Base-by-base conservation (phyloP, 2,888 invertebrate species). In the Salpingus planirostris region DNA sequence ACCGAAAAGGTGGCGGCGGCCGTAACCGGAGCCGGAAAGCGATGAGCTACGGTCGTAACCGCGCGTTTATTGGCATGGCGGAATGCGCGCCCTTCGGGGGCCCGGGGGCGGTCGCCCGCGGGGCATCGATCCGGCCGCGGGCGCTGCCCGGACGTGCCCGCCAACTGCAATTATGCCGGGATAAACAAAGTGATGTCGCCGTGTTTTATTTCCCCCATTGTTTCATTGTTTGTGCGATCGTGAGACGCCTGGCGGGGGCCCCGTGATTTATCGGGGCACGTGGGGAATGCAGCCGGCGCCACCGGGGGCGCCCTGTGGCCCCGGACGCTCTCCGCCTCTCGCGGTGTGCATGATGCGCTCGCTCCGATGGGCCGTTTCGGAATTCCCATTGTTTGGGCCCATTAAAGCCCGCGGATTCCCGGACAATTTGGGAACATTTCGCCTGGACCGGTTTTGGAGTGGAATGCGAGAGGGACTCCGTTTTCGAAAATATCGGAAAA, bases 201-300 rank as follows among this genome's bases (percentile, higher is more conserved):
- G 57, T 60, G 60, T 63, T 64, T 62, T 62, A 63, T 65, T 63
- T 60, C 58, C 62, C 62, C 63, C 50, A 64, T 63, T 65, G 64
- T 64, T 63, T 64, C 63, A 64, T 63, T 63, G 64, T 64, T 60
- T 61, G 59, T 54, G 55, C 44, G 53, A 54, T 55, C 57, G 57
- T 58, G 57, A 61, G 59, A 60, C 58, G 59, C 60, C 55, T 57
- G 49, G 55, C 59, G 60, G 60, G 62, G 59, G 53, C 55, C 49
- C 60, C 52, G 63, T 65, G 64, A 64, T 65, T 65, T 65, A 65
- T 65, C 54, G 59, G 62, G 59, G 63, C 62, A 57, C 59, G 60
- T 57, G 60, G 62, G 51, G 62, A 61, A 62, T 61, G 62, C 60
- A 62, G 62, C 55, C 64, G 57, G 58, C 57, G 64, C 63, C 65